Evolutionary conservation across 2,797 vertebrate species (phyloP).

Genomic region (Lutjanus argentimaculatus): DNA sequence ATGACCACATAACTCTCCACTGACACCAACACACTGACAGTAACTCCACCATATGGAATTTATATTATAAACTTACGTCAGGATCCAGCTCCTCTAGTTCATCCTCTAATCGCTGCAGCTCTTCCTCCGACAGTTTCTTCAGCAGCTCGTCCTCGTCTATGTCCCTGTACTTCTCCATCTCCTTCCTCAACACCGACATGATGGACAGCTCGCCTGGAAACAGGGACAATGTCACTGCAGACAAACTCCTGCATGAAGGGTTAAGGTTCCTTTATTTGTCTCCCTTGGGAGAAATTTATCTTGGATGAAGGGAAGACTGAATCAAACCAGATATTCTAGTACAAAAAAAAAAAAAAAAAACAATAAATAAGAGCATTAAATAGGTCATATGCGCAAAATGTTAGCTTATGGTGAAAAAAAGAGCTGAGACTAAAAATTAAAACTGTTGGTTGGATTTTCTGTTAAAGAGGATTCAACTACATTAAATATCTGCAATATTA

Average conservation of each 20-base stretch:
- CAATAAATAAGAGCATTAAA: too few species aligned
- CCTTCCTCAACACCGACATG: conserved; percentile 91
- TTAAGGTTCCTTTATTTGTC: too few species aligned
- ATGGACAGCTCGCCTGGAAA: conserved; percentile 57
- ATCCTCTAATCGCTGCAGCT: conserved; percentile 93
- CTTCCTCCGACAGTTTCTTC: conserved; percentile 94
- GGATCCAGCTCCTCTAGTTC: conserved; percentile 97
- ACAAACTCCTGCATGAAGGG: neutral
- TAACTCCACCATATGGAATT: conserved; percentile 18
- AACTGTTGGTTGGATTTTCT: neutral
- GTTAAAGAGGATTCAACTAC: too few species aligned
- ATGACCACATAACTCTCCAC: conserved; percentile 41
- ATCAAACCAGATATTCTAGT: too few species aligned
- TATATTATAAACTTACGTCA: conserved; percentile 88
- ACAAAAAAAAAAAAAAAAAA: too few species aligned
- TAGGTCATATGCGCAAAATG: too few species aligned
- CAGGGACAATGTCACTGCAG: neutral
- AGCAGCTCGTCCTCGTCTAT: conserved; percentile 97
- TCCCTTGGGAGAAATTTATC: too few species aligned
- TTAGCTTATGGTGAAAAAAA: neutral
- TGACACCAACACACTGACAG: conserved; percentile 42
- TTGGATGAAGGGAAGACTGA: too few species aligned
- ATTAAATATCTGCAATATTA: neutral
- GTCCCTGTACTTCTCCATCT: conserved; percentile 97
- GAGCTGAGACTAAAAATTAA: neutral